A percentile compares a stretch with the other conserved stretches of the same genome.
Conservation (phyloP, 2,797 vertebrate genomes). For the Cuculus canorus region DNA sequence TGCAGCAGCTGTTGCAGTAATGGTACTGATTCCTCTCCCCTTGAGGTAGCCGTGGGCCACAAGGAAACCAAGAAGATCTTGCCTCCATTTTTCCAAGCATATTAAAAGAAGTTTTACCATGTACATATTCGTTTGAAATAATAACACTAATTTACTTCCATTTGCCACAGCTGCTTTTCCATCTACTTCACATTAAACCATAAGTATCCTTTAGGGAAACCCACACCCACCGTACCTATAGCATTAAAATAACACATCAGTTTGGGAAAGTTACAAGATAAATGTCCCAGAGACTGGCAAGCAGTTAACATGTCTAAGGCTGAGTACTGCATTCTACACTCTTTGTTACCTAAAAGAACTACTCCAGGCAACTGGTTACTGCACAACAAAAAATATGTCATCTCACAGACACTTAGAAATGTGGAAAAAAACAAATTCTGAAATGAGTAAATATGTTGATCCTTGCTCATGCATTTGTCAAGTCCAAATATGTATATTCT, state of each 20-base stretch:
- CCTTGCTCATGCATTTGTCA: not conserved
- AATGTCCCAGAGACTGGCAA: not conserved
- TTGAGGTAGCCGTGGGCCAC: not conserved
- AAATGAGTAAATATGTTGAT: not conserved
- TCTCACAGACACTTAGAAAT: not conserved
- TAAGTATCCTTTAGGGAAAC: not conserved
- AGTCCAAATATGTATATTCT: not conserved
- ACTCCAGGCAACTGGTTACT: not conserved
- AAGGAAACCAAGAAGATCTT: not conserved
- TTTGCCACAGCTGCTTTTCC: not conserved
- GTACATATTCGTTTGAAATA: not conserved
- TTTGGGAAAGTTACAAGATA: not conserved
- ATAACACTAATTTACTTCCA: not conserved
- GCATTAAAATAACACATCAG: not conserved
- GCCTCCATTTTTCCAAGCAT: not conserved
- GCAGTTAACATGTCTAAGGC: not conserved
- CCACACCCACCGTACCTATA: not conserved
- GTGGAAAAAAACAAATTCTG: not conserved
- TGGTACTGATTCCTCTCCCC: not conserved
- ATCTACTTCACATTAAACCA: not conserved
- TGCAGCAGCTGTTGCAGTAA: slow-evolving; percentile 3
- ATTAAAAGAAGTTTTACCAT: not conserved
- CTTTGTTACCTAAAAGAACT: not conserved
- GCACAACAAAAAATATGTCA: not conserved
- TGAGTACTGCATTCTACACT: not conserved